Evolutionary conservation across 2,113 vertebrate genomes (phyloP), one percentile per base, ranked within the genome.

Genomic region (Spheniscus mendiculus): DNA sequence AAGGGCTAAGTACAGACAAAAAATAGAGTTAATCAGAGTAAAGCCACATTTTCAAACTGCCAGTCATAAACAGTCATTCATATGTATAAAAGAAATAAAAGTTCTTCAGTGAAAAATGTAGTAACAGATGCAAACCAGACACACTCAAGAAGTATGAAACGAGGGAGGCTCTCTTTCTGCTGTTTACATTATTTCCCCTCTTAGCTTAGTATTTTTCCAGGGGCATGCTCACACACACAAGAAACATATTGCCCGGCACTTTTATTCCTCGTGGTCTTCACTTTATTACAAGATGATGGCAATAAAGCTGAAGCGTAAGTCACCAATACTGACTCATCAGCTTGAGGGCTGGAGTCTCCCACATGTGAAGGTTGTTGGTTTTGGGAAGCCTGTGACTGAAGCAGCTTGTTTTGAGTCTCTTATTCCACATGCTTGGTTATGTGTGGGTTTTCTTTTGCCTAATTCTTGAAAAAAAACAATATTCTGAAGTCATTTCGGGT

Each of bases 111-210:
- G 70, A 55, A 90, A 97, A 95, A 56, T 19, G 19, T 62, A 90
- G 79, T 66, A 94, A 79, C 94, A 97, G 85, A 97, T 94, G 92
- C 80, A 91, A 94, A 93, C 82, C 71, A 96, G 85, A 87, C 78
- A 40, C 34, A 20, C 29, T 72, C 40, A 42, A 77, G 40, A 83
- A 45, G 27, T 44, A 27, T 4, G 63, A 58, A 89, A 94, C 90
- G 93, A 94, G 90, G 63, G 92, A 97, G 83, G 61, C 65, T 95
- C 95, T 96, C 95, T 96, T 94, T 82, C 78, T 92, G 76, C 53
- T 3, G 0, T 87, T 96, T 94, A 84, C 65, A 87, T 97, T 96
- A 93, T 91, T 96, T 91, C 53, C 61, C 32, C 83, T 85, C 87
- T 67, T 92, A 94, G 79, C n/a, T 84, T 89, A 86, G 55, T 90